Percentiles rank a stretch among this genome's conserved stretches.
phyloP scores from a whole-genome alignment of 2,797 vertebrate species.

The Gymnothorax javanicus region DNA sequence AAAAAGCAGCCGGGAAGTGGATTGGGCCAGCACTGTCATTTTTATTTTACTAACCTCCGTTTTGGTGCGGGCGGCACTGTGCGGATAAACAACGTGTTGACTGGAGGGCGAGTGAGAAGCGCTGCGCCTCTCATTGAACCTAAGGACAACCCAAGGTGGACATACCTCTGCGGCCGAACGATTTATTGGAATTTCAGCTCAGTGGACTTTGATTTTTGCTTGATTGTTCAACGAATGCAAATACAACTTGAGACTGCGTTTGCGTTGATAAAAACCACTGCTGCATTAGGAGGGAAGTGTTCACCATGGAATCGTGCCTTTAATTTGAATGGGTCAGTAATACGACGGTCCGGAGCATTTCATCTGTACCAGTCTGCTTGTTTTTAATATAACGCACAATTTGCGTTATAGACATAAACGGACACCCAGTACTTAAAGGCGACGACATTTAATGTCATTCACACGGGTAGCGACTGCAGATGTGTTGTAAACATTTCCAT shows the following conservation, averaged over 20 bases:
- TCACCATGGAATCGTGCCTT: conserved; percentile 15
- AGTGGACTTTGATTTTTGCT: conserved; percentile 48
- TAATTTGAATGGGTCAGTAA: background rate
- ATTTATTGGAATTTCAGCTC: conserved; percentile 30
- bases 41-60: background rate
- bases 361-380: background rate
- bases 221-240: conserved; percentile 53
- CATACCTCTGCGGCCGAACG: background rate
- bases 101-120: conserved; percentile 8
- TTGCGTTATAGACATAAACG: background rate
- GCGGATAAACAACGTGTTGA: conserved; percentile 21
- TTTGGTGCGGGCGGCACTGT: background rate
- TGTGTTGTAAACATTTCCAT: conserved; percentile 1
- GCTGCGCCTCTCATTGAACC: conserved; percentile 3
- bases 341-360: background rate
- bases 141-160: background rate
- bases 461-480: background rate
- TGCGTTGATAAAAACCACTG: conserved; percentile 42
- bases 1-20: background rate
- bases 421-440: background rate
- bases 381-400: too few species aligned
- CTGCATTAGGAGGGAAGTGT: conserved; percentile 35
- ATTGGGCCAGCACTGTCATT: background rate
- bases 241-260: conserved; percentile 57
- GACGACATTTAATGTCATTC: background rate